Conservation (phyloP, 1,140 invertebrate species). For the Elymnias hypermnestra region DNA sequence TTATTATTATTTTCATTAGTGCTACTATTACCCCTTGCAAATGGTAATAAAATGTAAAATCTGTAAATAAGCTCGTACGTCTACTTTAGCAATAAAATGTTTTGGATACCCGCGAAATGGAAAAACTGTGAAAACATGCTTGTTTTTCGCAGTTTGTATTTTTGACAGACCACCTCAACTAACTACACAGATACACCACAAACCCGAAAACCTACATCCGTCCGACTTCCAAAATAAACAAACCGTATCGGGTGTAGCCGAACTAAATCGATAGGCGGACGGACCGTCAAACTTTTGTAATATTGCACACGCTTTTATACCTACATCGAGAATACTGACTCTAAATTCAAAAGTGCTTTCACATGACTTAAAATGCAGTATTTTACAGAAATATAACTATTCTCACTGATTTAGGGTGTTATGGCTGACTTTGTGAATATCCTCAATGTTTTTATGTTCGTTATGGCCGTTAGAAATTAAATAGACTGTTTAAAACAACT, state of each 20-base stretch:
- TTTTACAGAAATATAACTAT: too few relatives aligned
- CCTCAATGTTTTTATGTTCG: too few relatives aligned
- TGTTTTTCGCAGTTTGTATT: conserved; percentile 33
- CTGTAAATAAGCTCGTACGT: too few relatives aligned
- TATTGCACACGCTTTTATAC: conserved; percentile 18
- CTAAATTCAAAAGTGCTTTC: not conserved
- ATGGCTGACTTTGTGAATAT: too few relatives aligned
- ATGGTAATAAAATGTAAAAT: too few relatives aligned
- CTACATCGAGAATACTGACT: not conserved
- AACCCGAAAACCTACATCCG: conserved; percentile 69
- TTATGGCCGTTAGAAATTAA: too few relatives aligned
- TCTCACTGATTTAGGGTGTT: too few relatives aligned
- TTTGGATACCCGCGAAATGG: conserved; percentile 38
- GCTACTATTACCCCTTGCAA: too few relatives aligned
- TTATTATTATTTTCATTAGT: too few relatives aligned
- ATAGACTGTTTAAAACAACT: too few relatives aligned
- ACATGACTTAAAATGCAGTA: too few relatives aligned
- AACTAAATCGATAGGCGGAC: conserved; percentile 54
- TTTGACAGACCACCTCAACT: conserved; percentile 45
- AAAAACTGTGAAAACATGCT: conserved; percentile 33
- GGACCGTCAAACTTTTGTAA: conserved; percentile 60
- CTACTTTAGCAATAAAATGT: not conserved
- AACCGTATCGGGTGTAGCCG: conserved; percentile 40
- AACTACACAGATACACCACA: conserved; percentile 59
- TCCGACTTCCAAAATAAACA: conserved; percentile 64